Conservation (phyloP, 2,797 vertebrate genomes). For the Rhabdophis nuchalis region DNA sequence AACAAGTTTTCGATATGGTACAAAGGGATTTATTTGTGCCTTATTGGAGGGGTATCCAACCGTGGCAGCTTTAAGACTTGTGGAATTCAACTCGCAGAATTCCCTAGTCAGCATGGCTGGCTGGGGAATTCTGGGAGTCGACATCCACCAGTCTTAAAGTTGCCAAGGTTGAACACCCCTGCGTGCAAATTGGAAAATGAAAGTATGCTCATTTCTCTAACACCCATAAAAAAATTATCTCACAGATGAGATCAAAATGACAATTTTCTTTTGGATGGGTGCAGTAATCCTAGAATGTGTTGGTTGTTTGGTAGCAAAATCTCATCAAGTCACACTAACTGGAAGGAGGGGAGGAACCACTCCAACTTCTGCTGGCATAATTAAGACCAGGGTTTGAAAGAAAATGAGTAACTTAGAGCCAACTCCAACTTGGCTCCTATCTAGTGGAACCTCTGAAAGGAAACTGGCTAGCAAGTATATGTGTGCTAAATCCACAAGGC, state of each 20-base stretch:
- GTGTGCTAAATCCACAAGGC: not conserved
- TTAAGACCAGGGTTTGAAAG: not conserved
- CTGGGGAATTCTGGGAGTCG: not conserved
- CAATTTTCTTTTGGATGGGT: not conserved
- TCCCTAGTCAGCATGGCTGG: not conserved
- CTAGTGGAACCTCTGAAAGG: not conserved
- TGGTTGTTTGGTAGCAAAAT: not conserved
- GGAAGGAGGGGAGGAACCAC: not conserved
- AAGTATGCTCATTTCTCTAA: not conserved
- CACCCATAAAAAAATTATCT: not conserved
- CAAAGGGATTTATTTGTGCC: not conserved
- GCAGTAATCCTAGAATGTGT: not conserved
- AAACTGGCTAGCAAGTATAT: not conserved
- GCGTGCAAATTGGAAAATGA: not conserved
- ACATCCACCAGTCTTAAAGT: not conserved
- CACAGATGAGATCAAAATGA: not conserved
- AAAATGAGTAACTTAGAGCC: not conserved
- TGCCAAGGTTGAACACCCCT: not conserved
- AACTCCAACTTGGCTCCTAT: not conserved
- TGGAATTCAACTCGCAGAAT: not conserved
- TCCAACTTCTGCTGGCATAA: not conserved
- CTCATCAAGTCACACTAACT: not conserved
- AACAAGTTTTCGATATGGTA: not conserved
- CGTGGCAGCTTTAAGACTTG: not conserved
- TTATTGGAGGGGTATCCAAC: not conserved